A percentile compares a stretch with the other conserved stretches of the same genome.
These are phyloP conservation scores for Cheilosia soror DNA, from an alignment of 2,888 invertebrate species.

Conservation along the genomic window DNA sequence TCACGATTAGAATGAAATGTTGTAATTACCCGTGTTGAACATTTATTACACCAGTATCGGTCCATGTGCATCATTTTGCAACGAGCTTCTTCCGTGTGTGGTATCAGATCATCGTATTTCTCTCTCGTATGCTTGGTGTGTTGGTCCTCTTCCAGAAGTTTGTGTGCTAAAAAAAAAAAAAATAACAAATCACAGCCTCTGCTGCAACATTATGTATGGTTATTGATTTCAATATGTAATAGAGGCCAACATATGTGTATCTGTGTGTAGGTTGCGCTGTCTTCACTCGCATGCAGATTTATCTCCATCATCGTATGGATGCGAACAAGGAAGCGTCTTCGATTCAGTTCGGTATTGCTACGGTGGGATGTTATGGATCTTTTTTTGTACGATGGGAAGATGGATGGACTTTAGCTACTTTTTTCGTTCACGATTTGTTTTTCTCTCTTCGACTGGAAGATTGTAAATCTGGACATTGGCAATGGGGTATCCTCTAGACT, in stretches of 20 bases:
- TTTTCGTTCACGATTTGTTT: constrained; percentile 49
- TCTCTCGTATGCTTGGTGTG: background rate
- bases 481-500: background rate
- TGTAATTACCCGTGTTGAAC: constrained; percentile 75
- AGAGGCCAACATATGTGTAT: constrained; percentile 19
- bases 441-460: background rate
- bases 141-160: background rate
- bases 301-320: constrained; percentile 56
- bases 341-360: constrained; percentile 42
- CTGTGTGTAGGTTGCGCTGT: constrained; percentile 65
- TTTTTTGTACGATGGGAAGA: constrained; percentile 32
- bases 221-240: constrained; percentile 71
- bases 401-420: constrained; percentile 54
- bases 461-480: constrained; percentile 37
- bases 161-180: constrained; percentile 9
- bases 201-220: constrained; percentile 69
- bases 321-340: constrained; percentile 53
- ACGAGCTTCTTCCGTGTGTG: constrained; percentile 74
- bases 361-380: constrained; percentile 58
- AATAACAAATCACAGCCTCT: constrained; percentile 32
- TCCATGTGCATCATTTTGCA: constrained; percentile 71
- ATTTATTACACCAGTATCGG: constrained; percentile 72
- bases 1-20: constrained; percentile 75
- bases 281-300: constrained; percentile 66
- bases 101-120: constrained; percentile 73